Evolutionary conservation across 2,888 invertebrate species (phyloP), one percentile per base, ranked within the genome.

Genomic region (Ornithoptera priamus): DNA sequence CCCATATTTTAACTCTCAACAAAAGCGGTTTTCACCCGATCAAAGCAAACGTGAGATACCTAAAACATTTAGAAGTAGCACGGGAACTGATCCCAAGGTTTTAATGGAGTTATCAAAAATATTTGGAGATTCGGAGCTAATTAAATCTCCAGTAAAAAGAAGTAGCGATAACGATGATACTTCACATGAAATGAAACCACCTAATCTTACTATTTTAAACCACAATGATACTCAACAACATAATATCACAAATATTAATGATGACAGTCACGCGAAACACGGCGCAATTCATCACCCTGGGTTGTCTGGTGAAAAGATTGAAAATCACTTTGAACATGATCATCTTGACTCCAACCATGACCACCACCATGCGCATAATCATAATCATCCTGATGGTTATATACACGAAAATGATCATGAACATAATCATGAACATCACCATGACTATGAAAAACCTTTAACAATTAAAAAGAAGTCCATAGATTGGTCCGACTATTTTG

Each of bases 401-500:
- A 75, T 73, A 30, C 77, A 81, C 67, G 75, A 72, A 58, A 72
- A 74, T 56, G 71, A 73, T 24, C 64, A 63, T 22, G 64, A 71
- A 39, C 70, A 73, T 42, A 66, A 67, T n/a, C 72, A 75, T 15
- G 72, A 74, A 30, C 76, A 75, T 56, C 77, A 80, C 39, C 76
- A 77, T 42, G 71, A 75, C 15, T 75, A 79, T 22, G 93, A 93
- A 50, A 93, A 92, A 75, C 89, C 92, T 12, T 91, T 94, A 58
- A 89, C 91, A 39, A 84, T 96, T 10, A 95, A 95, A 73, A 97
- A 97, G 86, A 97, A 97, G 84, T 96, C 96, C 0, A 94, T 97
- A 71, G 95, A 97, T 79, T 97, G 97, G 97, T 96, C 96, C 0
- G 95, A 97, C 77, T 97, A 97, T 80, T 97, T 97, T 80, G 97